phyloP scores from a whole-genome alignment of 2,888 invertebrate genomes.

The Phasia obesa region DNA sequence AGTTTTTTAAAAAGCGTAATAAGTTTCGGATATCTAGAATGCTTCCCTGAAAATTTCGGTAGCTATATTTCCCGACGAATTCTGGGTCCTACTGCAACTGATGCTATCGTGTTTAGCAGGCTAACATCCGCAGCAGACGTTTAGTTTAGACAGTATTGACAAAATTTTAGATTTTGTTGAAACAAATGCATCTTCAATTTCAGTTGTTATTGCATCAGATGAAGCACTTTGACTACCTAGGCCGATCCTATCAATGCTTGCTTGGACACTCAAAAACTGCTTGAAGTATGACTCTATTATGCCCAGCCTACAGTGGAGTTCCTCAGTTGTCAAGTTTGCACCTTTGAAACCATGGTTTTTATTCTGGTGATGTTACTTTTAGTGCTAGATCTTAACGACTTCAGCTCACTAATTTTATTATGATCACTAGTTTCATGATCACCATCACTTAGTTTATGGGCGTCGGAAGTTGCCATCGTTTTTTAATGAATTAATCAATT shows the following conservation, averaged over 20 bases:
- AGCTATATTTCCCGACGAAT: conserved; percentile 63
- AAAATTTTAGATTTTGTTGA: conserved; percentile 57
- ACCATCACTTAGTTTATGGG: not conserved
- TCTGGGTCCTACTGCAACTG: conserved; percentile 16
- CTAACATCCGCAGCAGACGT: conserved; percentile 39
- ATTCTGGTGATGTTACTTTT: conserved; percentile 63
- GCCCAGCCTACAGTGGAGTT: conserved; percentile 66
- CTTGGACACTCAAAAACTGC: conserved; percentile 58
- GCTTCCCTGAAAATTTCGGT: conserved; percentile 66
- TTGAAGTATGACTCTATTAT: conserved; percentile 70
- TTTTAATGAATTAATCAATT: conserved; percentile 4
- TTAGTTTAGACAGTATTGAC: conserved; percentile 26
- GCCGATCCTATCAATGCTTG: conserved; percentile 50
- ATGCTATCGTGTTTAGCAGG: conserved; percentile 21
- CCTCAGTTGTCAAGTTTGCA: conserved; percentile 30
- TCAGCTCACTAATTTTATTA: conserved; percentile 3
- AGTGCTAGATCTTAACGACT: conserved; percentile 25
- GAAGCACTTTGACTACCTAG: not conserved
- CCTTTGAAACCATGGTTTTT: conserved; percentile 59
- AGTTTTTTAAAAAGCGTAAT: conserved; percentile 43
- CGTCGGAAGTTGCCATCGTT: conserved; percentile 5
- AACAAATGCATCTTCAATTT: conserved; percentile 40
- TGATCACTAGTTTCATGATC: not conserved
- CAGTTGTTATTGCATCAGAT: not conserved
- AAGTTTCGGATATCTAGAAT: conserved; percentile 35